phyloP scores from a whole-genome alignment of 2,888 invertebrate species.

The Griposia aprilina region DNA sequence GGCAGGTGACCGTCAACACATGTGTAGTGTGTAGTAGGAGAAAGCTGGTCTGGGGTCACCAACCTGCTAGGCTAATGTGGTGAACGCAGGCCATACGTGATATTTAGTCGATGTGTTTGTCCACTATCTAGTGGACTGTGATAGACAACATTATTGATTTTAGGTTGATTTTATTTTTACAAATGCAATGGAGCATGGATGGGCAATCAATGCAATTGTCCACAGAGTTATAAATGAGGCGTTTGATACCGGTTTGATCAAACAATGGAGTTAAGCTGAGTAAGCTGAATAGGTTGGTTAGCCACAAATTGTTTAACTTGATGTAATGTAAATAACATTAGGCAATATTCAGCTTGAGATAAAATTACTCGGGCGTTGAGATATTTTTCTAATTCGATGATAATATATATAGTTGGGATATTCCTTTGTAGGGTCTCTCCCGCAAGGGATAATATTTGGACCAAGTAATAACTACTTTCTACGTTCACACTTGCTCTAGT shows the following conservation, averaged over 20 bases:
- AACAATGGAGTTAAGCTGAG: constrained; percentile 19
- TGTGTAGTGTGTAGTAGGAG: constrained; percentile 30
- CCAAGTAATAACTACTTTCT: neutral
- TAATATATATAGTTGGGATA: neutral
- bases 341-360: constrained; percentile 15
- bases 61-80: constrained; percentile 46
- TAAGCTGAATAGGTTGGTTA: constrained; percentile 47
- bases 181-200: neutral
- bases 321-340: constrained; percentile 31
- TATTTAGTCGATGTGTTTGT: constrained; percentile 21
- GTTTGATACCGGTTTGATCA: constrained; percentile 21
- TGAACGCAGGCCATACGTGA: constrained; percentile 22
- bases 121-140: neutral
- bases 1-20: constrained; percentile 42
- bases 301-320: constrained; percentile 51
- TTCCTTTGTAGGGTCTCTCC: no score
- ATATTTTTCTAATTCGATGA: constrained; percentile 17
- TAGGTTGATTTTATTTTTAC: neutral
- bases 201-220: constrained; percentile 28
- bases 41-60: constrained; percentile 52
- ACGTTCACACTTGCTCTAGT: neutral
- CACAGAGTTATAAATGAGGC: constrained; percentile 6
- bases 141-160: constrained; percentile 2
- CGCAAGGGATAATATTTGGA: neutral
- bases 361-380: constrained; percentile 20